Evolutionary conservation across 2,888 invertebrate species (phyloP).

Genomic region (Vanessa cardui): DNA sequence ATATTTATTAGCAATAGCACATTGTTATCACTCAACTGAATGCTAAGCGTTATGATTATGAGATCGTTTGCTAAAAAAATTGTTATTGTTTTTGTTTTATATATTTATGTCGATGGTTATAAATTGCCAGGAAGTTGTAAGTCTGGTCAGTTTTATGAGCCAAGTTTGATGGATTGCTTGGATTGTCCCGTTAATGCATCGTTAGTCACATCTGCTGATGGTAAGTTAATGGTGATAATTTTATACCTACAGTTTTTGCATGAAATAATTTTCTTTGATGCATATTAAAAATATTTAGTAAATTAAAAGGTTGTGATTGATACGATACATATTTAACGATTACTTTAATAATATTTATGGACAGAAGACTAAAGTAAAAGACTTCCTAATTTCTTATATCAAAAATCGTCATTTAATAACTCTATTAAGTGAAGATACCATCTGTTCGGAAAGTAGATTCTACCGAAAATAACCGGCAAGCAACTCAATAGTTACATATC

Average conservation of each 20-base stretch:
- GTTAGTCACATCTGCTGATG: slow-evolving; percentile 61
- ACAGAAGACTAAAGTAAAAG: no score
- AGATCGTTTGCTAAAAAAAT: slow-evolving; percentile 6
- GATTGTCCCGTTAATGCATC: slow-evolving; percentile 64
- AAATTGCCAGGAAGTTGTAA: slow-evolving; percentile 56
- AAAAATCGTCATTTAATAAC: no score
- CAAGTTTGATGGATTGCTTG: slow-evolving; percentile 58
- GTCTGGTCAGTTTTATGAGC: slow-evolving; percentile 61
- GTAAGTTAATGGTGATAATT: slow-evolving; percentile 52
- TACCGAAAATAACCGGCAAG: no score
- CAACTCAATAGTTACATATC: no score
- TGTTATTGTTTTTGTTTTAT: slow-evolving; percentile 20
- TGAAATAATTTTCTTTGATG: no score
- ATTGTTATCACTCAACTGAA: background rate
- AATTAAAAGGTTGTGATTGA: background rate
- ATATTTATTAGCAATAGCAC: background rate
- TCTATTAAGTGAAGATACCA: no score
- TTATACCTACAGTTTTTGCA: no score
- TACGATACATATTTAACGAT: no score
- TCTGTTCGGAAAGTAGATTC: no score
- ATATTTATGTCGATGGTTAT: slow-evolving; percentile 43
- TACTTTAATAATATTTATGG: no score
- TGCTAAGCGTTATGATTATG: background rate
- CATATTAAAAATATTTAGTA: background rate
- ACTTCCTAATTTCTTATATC: no score